phyloP scores from a whole-genome alignment of 2,113 vertebrate species.

The Erythrolamprus reginae region DNA sequence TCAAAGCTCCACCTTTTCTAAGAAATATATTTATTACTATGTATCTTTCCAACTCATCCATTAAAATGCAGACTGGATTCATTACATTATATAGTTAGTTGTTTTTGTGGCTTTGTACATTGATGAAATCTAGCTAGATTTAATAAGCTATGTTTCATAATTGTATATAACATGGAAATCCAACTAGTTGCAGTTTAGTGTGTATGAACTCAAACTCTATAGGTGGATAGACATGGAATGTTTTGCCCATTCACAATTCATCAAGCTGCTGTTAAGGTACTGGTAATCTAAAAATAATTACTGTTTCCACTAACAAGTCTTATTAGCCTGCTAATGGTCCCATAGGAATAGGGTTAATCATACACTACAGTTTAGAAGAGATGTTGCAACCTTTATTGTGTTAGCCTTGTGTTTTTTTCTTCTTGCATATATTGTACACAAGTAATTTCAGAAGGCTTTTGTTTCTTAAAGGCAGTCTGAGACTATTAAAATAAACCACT shows the following conservation, averaged over 20 bases:
- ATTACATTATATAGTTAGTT: background rate
- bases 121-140: background rate
- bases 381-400: background rate
- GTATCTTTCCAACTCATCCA: background rate
- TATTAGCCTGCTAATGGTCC: background rate
- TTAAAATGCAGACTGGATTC: background rate
- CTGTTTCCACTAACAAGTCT: background rate
- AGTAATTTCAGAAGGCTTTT: background rate
- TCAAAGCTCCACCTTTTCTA: background rate
- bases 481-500: background rate
- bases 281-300: background rate
- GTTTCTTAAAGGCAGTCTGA: background rate
- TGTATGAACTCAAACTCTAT: background rate
- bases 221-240: background rate
- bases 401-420: background rate
- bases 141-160: background rate
- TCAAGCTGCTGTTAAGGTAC: background rate
- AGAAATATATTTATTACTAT: background rate
- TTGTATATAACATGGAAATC: background rate
- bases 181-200: background rate
- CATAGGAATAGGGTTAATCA: background rate
- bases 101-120: background rate
- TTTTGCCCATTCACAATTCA: background rate
- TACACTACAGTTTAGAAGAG: background rate
- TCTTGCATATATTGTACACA: background rate